Base-by-base conservation (phyloP, 1,140 invertebrate genomes). In the Belonocnema kinseyi region DNA sequence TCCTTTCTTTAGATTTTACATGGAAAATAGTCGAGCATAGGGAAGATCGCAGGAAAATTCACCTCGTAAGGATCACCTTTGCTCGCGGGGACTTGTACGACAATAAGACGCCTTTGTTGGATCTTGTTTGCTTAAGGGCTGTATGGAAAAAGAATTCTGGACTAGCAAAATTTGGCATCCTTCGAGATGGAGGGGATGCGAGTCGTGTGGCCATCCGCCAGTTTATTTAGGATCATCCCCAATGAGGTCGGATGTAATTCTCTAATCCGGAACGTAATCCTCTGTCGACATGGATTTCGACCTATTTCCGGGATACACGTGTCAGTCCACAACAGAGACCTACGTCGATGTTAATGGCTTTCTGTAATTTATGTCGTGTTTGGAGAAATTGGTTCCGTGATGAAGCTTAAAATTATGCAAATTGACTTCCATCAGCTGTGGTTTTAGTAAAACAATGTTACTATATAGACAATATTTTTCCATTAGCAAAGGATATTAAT, bases 151-250 rank as follows among this genome's bases (percentile, higher is more conserved):
- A 80, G 26, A 77, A 58, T 61, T 50, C 46, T 72, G 53, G 75
- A 76, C 72, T 50, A 52, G 71, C 61, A 71, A 73, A 21, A 66
- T 74, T 50, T 40, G 66, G 50, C 19, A 54, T 21, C 11, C 33
- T 14, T 13, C 11, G 21, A 53, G 10, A 13, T 80, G 74, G 85
- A 73, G 82, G 86, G 88, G 87, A 82, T 80, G 66, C 56, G 26
- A 75, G 86, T 90, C 89, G 89, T 90, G 88, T 90, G 88, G 85
- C 87, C 73, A 76, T 73, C 61, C 78, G 77, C 83, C 80, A 87
- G 87, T 90, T 90, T 90, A 83, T 84, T 90, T 88, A 90, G 88
- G 88, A 89, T 88, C 85, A 87, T 86, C 86, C 81, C 26, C 19
- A 66, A 74, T 61, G 66, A 58, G 51, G 71, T 78, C 71, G 54